Evolutionary conservation across 1,140 invertebrate genomes (phyloP).

Genomic region (Drosophila nigromelanica): DNA sequence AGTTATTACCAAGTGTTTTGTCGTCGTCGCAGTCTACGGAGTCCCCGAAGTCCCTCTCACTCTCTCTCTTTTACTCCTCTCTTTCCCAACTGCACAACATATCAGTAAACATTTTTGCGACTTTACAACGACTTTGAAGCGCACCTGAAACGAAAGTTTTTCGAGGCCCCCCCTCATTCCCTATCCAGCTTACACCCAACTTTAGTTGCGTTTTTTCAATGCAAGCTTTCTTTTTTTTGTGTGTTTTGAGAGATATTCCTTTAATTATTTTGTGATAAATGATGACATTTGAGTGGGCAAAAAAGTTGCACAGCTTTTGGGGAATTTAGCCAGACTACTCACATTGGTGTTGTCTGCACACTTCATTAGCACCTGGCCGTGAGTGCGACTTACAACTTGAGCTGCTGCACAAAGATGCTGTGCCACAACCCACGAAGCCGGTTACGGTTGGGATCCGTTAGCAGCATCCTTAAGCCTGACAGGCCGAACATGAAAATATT

Average conservation of each 20-base stretch:
- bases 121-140: conserved; percentile 67
- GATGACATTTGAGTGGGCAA: conserved; percentile 73
- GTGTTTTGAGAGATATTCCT: conserved; percentile 44
- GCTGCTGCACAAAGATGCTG: conserved; percentile 18
- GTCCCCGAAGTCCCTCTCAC: conserved; percentile 14
- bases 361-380: conserved; percentile 79
- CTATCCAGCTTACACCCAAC: conserved; percentile 2
- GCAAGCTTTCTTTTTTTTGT: conserved; percentile 30
- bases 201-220: conserved; percentile 47
- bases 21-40: conserved; percentile 55
- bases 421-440: not conserved
- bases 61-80: not conserved
- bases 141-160: conserved; percentile 71
- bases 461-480: conserved; percentile 36
- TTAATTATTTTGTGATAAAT: conserved; percentile 84
- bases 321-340: conserved; percentile 20
- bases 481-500: conserved; percentile 76
- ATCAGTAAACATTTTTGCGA: conserved; percentile 79
- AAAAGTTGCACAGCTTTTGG: conserved; percentile 46
- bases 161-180: not conserved
- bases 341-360: conserved; percentile 46
- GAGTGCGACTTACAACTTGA: conserved; percentile 27
- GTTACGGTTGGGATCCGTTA: not conserved
- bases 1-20: conserved; percentile 82
- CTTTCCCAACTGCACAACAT: conserved; percentile 46